A percentile compares a stretch with the other conserved stretches of the same genome.
phyloP scores from a whole-genome alignment of 92 coral and sea anemone genomes.

The Pocillopora grandis region DNA sequence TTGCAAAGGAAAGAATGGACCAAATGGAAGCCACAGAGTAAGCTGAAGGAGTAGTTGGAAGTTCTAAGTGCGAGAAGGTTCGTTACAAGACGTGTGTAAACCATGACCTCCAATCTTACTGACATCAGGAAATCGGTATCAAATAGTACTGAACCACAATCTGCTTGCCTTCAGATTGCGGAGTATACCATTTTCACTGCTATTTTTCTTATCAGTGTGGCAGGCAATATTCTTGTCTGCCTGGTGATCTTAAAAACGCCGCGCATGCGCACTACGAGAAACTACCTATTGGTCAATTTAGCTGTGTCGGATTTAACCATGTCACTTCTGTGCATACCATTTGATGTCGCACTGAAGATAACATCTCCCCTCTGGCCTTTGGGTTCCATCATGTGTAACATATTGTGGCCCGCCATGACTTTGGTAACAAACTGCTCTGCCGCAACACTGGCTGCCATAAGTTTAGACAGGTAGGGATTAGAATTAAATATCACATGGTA shows the following conservation, averaged over 20 bases:
- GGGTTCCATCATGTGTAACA: constrained; percentile 77
- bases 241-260: constrained; percentile 77
- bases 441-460: constrained; percentile 83
- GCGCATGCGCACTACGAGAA: constrained; percentile 87
- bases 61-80: background rate
- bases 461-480: constrained; percentile 72
- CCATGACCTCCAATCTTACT: background rate
- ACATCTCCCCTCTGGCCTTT: constrained; percentile 70
- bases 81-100: background rate
- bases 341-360: constrained; percentile 73
- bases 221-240: constrained; percentile 78
- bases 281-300: constrained; percentile 77
- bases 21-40: background rate
- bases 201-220: constrained; percentile 71
- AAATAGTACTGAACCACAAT: constrained; percentile 1
- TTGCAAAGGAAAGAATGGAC: background rate
- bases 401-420: constrained; percentile 89
- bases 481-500: no score
- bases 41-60: background rate
- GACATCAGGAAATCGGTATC: background rate
- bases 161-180: constrained; percentile 48
- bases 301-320: constrained; percentile 86
- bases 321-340: constrained; percentile 82
- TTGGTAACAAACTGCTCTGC: constrained; percentile 85
- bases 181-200: constrained; percentile 65